Percentiles rank a stretch among this genome's conserved stretches.
Evolutionary conservation across 1,140 invertebrate species (phyloP).

Genomic region (Drosophila novamexicana): DNA sequence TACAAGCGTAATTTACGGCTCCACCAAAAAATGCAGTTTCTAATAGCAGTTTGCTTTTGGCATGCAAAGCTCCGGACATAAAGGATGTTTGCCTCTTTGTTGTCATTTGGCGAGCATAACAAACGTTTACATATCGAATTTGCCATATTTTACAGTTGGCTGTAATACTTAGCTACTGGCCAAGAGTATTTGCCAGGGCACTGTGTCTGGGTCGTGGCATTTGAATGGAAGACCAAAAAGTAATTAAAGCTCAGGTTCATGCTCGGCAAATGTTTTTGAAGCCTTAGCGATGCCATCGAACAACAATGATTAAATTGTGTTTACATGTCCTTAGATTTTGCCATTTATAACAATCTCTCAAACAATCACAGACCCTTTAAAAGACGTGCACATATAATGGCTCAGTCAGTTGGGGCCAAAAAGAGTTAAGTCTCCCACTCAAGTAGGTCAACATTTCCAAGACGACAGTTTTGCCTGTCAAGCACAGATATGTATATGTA

Average conservation of each 20-base stretch:
- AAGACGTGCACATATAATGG: conserved; percentile 35
- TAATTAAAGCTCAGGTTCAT: conserved; percentile 2
- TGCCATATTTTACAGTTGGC: conserved; percentile 26
- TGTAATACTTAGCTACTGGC: conserved; percentile 2
- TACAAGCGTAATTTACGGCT: conserved; percentile 67
- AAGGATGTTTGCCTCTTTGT: conserved; percentile 30
- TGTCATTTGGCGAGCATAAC: conserved; percentile 37
- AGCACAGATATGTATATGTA: conserved; percentile 4
- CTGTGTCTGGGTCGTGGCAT: conserved; percentile 8
- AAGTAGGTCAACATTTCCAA: conserved; percentile 61
- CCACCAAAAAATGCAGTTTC: conserved; percentile 46
- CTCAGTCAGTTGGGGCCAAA: background rate
- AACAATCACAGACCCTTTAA: conserved; percentile 43
- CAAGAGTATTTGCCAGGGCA: background rate
- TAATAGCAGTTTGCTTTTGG: conserved; percentile 60
- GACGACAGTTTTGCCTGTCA: conserved; percentile 31
- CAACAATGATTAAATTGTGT: conserved; percentile 30
- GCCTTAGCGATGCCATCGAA: conserved; percentile 2
- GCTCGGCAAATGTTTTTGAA: background rate
- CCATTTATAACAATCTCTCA: conserved; percentile 64
- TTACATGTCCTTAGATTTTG: conserved; percentile 53
- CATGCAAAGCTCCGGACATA: conserved; percentile 48
- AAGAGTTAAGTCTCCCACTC: conserved; percentile 46
- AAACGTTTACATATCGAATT: conserved; percentile 54
- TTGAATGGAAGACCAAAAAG: background rate